Conservation (phyloP, 2,888 invertebrate species). For the Polia nebulosa region DNA sequence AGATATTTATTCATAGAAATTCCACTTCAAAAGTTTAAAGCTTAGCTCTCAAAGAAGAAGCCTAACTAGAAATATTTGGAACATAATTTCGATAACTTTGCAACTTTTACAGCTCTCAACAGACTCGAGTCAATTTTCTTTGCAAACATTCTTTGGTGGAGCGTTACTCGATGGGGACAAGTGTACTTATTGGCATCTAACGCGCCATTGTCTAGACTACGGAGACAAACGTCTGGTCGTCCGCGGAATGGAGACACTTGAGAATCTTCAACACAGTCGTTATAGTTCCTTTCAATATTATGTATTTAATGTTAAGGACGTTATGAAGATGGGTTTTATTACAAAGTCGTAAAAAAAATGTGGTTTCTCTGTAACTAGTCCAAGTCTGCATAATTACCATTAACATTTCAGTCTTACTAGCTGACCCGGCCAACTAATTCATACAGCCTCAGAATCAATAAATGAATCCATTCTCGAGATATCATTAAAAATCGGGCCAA, state of each 20-base stretch:
- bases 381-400: neutral
- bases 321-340: neutral
- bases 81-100: slow-evolving; percentile 27
- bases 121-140: slow-evolving; percentile 54
- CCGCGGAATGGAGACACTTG: slow-evolving; percentile 46
- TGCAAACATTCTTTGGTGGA: slow-evolving; percentile 45
- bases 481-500: too few relatives aligned
- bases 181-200: slow-evolving; percentile 66
- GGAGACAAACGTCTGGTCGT: slow-evolving; percentile 69
- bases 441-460: too few relatives aligned
- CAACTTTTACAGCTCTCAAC: slow-evolving; percentile 37
- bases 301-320: slow-evolving; percentile 5
- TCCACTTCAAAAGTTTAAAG: neutral
- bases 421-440: too few relatives aligned
- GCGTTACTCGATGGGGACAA: slow-evolving; percentile 43
- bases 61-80: too few relatives aligned
- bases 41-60: neutral
- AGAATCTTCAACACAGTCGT: slow-evolving; percentile 46
- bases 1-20: neutral
- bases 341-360: neutral
- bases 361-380: neutral
- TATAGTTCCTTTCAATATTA: slow-evolving; percentile 28
- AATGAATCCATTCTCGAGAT: too few relatives aligned
- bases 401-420: too few relatives aligned
- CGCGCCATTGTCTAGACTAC: slow-evolving; percentile 73